Base-by-base conservation (phyloP, 2,888 invertebrate species). In the Plagiodera versicolora region DNA sequence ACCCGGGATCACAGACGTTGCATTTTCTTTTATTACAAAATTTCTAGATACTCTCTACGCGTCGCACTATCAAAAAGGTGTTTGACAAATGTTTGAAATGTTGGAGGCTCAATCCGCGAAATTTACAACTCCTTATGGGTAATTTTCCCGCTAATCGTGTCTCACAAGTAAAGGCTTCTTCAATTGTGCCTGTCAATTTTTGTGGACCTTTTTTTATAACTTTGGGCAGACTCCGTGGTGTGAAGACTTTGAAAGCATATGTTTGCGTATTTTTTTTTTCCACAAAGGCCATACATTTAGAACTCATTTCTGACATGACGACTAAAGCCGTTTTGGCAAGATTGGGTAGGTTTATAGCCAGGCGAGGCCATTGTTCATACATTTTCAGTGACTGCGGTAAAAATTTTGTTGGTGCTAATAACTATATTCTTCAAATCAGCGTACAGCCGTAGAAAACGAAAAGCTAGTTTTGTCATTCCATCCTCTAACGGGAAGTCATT, bases 361-460 rank as follows among this genome's bases (percentile, higher is more conserved):
- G 65, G 28, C 16, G 67, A 30, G 67, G 63, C 17, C 28, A 39
- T 11, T 51, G 48, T 30, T 32, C 17, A 16, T 24, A 44, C 4
- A 39, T 66, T 9, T 64, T 47, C 19, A 52, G 47, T 11, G 63
- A 65, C 32, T 58, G 58, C 48, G 65, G 63, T 3, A 55, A 48
- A n/a, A 67, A 65, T 57, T 65, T 65, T 50, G 58, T 64, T 4
- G 65, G 64, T 8, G 62, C 64, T 3, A 59, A 56, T 39, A 53
- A 44, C 32, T 54, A 66, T 10, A 24, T 64, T 30, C 44, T 51
- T 14, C 28, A 49, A 10, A 46, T 58, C 8, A 18, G 19, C 14
- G 60, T 53, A 47, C 6, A 16, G 44, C 56, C 20, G 32, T 35
- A n/a, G 62, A 50, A 44, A 55, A 5, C 32, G 46, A 45, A 44